phyloP scores from a whole-genome alignment of 2,888 invertebrate genomes.

The Pyrrhosoma nymphula region DNA sequence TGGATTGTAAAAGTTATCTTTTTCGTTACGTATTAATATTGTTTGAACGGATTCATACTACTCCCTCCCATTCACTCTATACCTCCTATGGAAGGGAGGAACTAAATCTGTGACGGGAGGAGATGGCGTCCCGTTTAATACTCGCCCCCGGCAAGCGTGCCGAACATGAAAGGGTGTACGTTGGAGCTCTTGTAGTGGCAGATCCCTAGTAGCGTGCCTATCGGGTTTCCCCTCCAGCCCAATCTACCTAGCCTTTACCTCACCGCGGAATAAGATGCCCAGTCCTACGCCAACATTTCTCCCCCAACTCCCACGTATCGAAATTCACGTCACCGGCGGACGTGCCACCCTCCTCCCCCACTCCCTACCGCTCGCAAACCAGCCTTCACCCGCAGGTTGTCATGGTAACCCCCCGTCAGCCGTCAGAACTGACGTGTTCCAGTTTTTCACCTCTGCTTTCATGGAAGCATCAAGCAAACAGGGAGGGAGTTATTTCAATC shows the following conservation, averaged over 20 bases:
- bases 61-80: too few species aligned
- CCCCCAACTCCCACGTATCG: background rate
- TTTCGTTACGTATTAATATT: too few species aligned
- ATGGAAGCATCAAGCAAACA: too few species aligned
- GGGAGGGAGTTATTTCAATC: too few species aligned
- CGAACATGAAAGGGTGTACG: too few species aligned
- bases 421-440: background rate
- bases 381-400: background rate
- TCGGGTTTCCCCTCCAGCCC: background rate
- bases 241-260: background rate
- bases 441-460: background rate
- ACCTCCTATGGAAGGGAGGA: too few species aligned
- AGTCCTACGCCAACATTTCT: background rate
- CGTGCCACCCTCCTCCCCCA: background rate
- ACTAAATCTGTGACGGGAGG: too few species aligned
- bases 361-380: background rate
- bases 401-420: constrained; percentile 12
- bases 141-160: too few species aligned
- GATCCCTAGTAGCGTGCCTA: background rate
- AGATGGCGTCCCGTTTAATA: too few species aligned
- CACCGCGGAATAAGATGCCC: constrained; percentile 21
- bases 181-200: background rate
- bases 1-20: too few species aligned
- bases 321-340: background rate
- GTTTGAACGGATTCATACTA: too few species aligned